Conservation (phyloP, 2,797 vertebrate genomes). For the Phataginus tricuspis region DNA sequence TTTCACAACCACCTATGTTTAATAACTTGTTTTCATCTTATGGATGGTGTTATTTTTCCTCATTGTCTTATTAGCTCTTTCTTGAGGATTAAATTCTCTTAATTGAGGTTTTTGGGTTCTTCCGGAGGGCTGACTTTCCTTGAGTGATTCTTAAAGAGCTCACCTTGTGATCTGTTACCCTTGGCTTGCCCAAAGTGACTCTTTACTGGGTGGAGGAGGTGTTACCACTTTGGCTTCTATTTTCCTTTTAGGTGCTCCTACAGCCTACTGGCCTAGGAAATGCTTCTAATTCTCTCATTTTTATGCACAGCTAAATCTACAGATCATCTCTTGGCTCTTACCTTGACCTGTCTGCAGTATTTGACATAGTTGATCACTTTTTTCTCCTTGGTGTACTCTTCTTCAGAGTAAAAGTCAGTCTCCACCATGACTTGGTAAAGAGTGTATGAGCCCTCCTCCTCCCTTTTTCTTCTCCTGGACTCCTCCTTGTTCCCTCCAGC, state of each 20-base stretch:
- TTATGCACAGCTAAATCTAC: background rate
- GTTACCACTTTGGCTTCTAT: background rate
- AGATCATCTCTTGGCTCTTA: background rate
- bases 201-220: background rate
- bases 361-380: background rate
- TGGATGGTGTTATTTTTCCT: background rate
- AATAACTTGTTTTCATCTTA: background rate
- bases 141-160: background rate
- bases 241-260: background rate
- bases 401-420: background rate
- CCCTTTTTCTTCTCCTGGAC: background rate
- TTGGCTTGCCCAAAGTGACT: background rate
- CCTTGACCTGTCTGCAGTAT: background rate
- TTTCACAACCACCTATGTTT: slow-evolving; percentile 1
- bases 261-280: background rate
- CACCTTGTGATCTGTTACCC: background rate
- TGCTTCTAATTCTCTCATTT: background rate
- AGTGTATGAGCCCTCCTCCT: background rate
- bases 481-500: background rate
- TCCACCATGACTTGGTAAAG: background rate
- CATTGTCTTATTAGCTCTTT: background rate
- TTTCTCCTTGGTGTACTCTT: background rate
- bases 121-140: background rate
- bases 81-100: background rate
- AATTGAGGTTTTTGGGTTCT: background rate